Conservation (phyloP, 2,113 vertebrate genomes). For the Petromus typicus region DNA sequence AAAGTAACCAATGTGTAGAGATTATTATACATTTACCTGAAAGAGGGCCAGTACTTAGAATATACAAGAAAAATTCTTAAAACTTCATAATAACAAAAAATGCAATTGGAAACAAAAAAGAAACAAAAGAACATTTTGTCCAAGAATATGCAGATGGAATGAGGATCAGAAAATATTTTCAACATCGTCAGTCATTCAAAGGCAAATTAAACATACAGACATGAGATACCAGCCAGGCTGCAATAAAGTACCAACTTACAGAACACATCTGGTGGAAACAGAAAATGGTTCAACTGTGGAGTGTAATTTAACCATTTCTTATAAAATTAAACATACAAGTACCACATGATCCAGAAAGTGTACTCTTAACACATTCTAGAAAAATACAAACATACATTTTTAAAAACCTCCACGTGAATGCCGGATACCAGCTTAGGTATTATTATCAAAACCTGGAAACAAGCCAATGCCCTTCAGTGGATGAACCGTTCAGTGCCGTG, state of each 20-base stretch:
- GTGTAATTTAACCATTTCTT: neutral
- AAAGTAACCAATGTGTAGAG: neutral
- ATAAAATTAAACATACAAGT: neutral
- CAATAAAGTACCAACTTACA: neutral
- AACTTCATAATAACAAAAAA: neutral
- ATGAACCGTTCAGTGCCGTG: neutral
- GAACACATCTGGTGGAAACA: neutral
- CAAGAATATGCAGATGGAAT: neutral
- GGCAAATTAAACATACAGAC: constrained; percentile 20
- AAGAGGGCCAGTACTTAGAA: neutral
- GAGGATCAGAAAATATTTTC: neutral
- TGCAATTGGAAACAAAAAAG: neutral
- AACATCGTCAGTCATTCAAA: neutral
- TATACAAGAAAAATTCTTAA: neutral
- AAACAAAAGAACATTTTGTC: neutral
- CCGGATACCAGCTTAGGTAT: neutral
- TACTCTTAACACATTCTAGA: neutral
- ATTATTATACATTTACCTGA: neutral
- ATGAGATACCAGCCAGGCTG: neutral
- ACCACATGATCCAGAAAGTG: neutral
- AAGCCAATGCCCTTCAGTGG: neutral
- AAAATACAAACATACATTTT: neutral
- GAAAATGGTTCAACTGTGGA: constrained; percentile 1
- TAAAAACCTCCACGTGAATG: neutral
- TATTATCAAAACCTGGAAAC: neutral